These are phyloP conservation scores for Buathra laborator DNA, from an alignment of 2,888 invertebrate genomes.

Conservation along the genomic window DNA sequence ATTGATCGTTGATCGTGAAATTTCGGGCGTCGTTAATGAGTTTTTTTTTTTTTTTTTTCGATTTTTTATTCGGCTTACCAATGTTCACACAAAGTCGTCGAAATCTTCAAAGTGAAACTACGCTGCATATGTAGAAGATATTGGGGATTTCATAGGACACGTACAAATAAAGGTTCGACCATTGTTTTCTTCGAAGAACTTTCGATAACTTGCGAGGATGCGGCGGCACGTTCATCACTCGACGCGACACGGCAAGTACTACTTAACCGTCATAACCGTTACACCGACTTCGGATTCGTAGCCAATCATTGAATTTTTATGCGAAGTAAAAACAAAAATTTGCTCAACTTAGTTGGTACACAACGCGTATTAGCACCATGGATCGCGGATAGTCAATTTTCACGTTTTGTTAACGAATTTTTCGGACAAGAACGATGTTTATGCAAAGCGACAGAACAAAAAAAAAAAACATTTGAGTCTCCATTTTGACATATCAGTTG, in stretches of 20 bases:
- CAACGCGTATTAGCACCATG: too few species aligned
- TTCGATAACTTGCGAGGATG: background rate
- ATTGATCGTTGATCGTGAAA: too few species aligned
- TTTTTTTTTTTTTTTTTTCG: background rate
- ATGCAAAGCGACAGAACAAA: too few species aligned
- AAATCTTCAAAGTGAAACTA: background rate
- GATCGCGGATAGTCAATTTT: too few species aligned
- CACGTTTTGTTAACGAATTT: too few species aligned
- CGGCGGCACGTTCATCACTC: background rate
- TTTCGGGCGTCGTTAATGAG: too few species aligned
- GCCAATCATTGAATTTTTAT: background rate
- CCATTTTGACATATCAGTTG: too few species aligned
- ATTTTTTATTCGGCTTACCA: background rate
- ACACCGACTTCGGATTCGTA: background rate
- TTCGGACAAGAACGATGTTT: too few species aligned
- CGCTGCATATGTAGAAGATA: background rate
- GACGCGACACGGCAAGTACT: background rate
- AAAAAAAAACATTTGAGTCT: too few species aligned
- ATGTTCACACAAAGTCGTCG: background rate
- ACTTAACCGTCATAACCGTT: background rate
- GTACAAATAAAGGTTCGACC: background rate
- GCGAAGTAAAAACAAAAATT: too few species aligned
- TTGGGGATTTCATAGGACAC: background rate
- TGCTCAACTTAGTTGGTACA: too few species aligned
- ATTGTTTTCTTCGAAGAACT: background rate